Conservation (phyloP, 2,888 invertebrate genomes). For the Nudaria mundana region DNA sequence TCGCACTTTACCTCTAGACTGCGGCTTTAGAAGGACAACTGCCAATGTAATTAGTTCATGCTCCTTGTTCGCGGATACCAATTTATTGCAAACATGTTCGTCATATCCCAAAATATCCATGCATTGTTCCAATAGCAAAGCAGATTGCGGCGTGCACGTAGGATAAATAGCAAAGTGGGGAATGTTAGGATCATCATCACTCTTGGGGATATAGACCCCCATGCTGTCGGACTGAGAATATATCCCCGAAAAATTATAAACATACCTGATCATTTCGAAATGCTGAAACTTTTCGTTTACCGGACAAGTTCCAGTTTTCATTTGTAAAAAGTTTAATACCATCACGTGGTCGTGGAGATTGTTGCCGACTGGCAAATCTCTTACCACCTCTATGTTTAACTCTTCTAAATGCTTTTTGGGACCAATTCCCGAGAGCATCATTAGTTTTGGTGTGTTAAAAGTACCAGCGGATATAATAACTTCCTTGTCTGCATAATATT, state of each 20-base stretch:
- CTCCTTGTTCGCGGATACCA: constrained; percentile 38
- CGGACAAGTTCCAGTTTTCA: constrained; percentile 53
- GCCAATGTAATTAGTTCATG: constrained; percentile 53
- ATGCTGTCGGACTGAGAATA: constrained; percentile 48
- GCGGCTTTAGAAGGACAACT: constrained; percentile 58
- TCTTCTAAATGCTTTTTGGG: constrained; percentile 47
- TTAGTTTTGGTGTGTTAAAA: constrained; percentile 60
- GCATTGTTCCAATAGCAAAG: constrained; percentile 42
- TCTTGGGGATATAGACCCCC: constrained; percentile 49
- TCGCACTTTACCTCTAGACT: constrained; percentile 55
- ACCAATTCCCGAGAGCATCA: constrained; percentile 63
- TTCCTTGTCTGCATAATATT: constrained; percentile 50
- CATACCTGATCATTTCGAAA: constrained; percentile 52
- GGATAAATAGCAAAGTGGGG: constrained; percentile 66
- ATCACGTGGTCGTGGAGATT: constrained; percentile 65
- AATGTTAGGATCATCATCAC: constrained; percentile 29
- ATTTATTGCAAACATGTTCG: constrained; percentile 41
- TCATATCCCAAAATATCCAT: constrained; percentile 41
- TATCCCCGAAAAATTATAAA: constrained; percentile 37
- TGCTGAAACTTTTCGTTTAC: constrained; percentile 24
- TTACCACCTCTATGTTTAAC: constrained; percentile 41
- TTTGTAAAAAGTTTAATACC: constrained; percentile 51
- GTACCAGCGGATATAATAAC: constrained; percentile 62
- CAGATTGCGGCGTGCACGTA: constrained; percentile 40
- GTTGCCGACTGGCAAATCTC: constrained; percentile 59